Conservation (phyloP, 2,113 vertebrate genomes). For the Zosterops japonicus region DNA sequence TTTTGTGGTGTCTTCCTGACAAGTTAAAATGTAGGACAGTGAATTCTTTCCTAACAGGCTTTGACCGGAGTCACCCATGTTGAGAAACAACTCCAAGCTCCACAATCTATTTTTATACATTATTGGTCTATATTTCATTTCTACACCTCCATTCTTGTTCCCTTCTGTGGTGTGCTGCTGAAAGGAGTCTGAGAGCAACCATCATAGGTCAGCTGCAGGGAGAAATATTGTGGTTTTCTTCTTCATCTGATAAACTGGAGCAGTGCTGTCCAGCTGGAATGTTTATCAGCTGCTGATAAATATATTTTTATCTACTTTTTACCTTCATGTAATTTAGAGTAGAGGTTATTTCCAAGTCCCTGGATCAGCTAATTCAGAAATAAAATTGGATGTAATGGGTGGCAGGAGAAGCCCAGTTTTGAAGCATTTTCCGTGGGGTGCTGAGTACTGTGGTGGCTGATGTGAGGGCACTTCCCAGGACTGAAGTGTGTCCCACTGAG, state of each 20-base stretch:
- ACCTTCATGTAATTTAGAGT: not conserved
- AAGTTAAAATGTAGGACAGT: not conserved
- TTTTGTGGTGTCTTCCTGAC: not conserved
- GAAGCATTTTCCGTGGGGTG: not conserved
- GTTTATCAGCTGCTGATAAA: not conserved
- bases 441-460: not conserved
- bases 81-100: not conserved
- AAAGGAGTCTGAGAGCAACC: not conserved
- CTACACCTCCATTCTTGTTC: not conserved
- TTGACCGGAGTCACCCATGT: not conserved
- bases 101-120: not conserved
- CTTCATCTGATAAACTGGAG: not conserved
- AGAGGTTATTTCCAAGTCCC: not conserved
- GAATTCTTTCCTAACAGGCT: not conserved
- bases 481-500: not conserved
- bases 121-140: not conserved
- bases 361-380: not conserved
- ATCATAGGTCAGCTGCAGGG: not conserved
- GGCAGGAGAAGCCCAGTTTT: not conserved
- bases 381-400: not conserved
- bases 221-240: not conserved
- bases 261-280: not conserved
- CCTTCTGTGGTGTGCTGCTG: not conserved
- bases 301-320: not conserved
- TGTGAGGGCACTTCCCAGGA: not conserved